Base-by-base conservation (phyloP, 1,140 invertebrate species). In the Ladona fulva region DNA sequence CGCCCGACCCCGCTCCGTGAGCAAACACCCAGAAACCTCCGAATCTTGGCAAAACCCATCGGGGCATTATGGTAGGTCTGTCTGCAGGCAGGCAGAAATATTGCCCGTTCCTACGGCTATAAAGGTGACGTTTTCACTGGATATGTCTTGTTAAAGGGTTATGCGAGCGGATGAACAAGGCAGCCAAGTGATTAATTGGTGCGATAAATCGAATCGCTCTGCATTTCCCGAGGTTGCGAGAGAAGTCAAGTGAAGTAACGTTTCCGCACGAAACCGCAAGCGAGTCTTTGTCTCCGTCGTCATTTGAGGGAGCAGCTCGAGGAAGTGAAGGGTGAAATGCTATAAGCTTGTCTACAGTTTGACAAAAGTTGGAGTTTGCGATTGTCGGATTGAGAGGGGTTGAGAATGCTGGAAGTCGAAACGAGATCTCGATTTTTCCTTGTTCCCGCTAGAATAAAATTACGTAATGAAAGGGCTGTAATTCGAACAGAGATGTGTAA, bases 201-300 rank as follows among this genome's bases (percentile, higher is more conserved):
- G 52, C 52, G 52, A 66, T 66, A 66, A 66, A 66, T 66, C 52
- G 52, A 66, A 66, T 66, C 52, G 52, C 52, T 66, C 52, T 16
- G 52, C 16, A 66, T 66, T 66, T 66, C 52, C 29, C 52, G 52
- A 66, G 52, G n/a, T 66, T 66, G 52, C 29, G 52, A 22, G 52
- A 66, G 52, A 66, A 66, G 52, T 66, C 52, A 66, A 66, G 52
- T 66, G 52, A 66, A 22, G 52, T 66, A 66, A 66, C 52, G 52
- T 22, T 66, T 66, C 52, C 52, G 52, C 52, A 66, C 52, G 52
- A 12, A 66, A 12, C 52, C 52, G 52, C 52, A 66, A 22, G 3
- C 52, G 16, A 66, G 5, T 66, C 52, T 66, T 66, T 66, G 52
- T 66, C 52, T 66, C 3, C 52, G 52, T 6, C 52, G 52, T 66